These are phyloP conservation scores for Petrolisthes cinctipes DNA, from an alignment of 2,888 invertebrate genomes.

Conservation along the genomic window DNA sequence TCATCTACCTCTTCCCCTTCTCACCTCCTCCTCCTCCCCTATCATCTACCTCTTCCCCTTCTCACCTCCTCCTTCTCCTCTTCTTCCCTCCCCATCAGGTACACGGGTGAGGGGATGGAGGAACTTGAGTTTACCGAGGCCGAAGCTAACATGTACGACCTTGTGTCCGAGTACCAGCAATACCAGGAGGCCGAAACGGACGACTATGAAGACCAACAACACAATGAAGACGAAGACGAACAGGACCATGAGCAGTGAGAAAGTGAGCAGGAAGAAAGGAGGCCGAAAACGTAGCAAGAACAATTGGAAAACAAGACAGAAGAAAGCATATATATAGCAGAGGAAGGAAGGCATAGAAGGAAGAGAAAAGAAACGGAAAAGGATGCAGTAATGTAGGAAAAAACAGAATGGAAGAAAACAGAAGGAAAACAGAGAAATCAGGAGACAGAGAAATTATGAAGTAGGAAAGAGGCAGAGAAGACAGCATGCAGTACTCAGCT, in stretches of 20 bases:
- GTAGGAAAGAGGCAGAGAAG: background rate
- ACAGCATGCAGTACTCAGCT: too few relatives aligned
- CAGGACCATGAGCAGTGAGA: background rate
- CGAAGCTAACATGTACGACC: conserved; percentile 74
- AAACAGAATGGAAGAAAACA: background rate
- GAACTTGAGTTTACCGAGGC: conserved; percentile 70
- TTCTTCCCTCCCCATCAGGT: conserved; percentile 69
- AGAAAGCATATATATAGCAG: too few relatives aligned
- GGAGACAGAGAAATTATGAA: too few relatives aligned
- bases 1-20: too few relatives aligned
- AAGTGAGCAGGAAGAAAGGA: background rate
- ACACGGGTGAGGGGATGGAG: conserved; percentile 76
- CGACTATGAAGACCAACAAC: conserved; percentile 72
- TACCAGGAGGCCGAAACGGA: conserved; percentile 93
- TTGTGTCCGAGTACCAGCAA: conserved; percentile 85
- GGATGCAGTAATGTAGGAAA: background rate
- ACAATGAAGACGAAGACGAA: background rate
- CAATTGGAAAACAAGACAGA: too few relatives aligned
- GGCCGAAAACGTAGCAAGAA: background rate
- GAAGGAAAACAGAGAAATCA: background rate
- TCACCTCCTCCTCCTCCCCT: too few relatives aligned
- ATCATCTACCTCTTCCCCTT: too few relatives aligned
- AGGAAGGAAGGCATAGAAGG: background rate
- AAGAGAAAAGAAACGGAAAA: background rate
- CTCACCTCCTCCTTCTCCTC: background rate